Conservation (phyloP, 2,888 invertebrate species). For the Brenthis hecate region DNA sequence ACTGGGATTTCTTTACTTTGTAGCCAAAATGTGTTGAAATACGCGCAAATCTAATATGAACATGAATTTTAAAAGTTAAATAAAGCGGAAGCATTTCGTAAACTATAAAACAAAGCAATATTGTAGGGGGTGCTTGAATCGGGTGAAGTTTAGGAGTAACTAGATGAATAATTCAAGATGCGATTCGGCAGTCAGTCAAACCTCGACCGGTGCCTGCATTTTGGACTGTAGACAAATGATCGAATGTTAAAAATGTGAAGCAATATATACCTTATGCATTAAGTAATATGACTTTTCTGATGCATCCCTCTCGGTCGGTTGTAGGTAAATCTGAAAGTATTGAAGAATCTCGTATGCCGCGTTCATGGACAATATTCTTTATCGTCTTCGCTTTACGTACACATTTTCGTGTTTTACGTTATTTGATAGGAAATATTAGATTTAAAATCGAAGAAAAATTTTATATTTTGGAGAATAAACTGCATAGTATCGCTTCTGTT, state of each 20-base stretch:
- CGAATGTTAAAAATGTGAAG: slow-evolving; percentile 45
- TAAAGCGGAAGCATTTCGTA: slow-evolving; percentile 59
- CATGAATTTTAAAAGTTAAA: slow-evolving; percentile 31
- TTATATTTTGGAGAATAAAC: slow-evolving; percentile 24
- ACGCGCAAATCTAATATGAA: background rate
- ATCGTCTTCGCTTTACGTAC: slow-evolving; percentile 57
- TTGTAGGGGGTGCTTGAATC: slow-evolving; percentile 58
- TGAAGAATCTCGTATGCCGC: slow-evolving; percentile 62
- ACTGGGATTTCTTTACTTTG: background rate
- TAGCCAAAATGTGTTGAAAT: background rate
- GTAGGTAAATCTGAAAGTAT: slow-evolving; percentile 62
- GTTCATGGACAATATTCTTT: slow-evolving; percentile 63
- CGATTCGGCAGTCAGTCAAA: slow-evolving; percentile 78
- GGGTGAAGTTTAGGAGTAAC: slow-evolving; percentile 65
- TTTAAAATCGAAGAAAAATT: slow-evolving; percentile 27
- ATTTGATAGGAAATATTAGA: slow-evolving; percentile 39
- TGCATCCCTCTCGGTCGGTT: slow-evolving; percentile 3
- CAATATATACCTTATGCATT: slow-evolving; percentile 25
- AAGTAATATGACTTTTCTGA: slow-evolving; percentile 24
- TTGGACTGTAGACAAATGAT: slow-evolving; percentile 47
- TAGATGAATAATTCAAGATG: slow-evolving; percentile 77
- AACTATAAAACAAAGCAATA: slow-evolving; percentile 72
- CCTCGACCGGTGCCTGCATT: slow-evolving; percentile 66
- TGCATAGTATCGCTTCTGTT: background rate
- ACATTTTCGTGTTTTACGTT: slow-evolving; percentile 41